phyloP scores from a whole-genome alignment of 2,113 vertebrate species.

The Thunnus maccoyii region DNA sequence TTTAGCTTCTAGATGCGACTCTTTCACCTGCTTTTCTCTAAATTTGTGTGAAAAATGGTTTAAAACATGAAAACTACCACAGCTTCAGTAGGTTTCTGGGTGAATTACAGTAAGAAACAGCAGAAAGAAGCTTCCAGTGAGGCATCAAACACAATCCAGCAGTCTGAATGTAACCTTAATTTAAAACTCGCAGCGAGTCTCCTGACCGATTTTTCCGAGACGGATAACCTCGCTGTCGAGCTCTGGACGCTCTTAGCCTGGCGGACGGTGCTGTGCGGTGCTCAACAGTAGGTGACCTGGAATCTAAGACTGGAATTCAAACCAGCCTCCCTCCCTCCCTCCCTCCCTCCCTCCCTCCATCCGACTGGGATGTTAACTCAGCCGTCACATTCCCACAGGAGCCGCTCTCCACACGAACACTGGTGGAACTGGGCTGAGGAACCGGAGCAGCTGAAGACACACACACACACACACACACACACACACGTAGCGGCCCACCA shows the following conservation, averaged over 20 bases:
- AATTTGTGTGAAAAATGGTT: too few species aligned
- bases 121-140: not conserved
- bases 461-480: constrained; percentile 29
- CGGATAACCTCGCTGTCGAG: not conserved
- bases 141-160: too few species aligned
- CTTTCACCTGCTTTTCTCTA: too few species aligned
- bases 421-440: constrained; percentile 60
- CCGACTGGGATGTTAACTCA: constrained; percentile 43
- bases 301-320: constrained; percentile 45
- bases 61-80: too few species aligned
- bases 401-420: constrained; percentile 30
- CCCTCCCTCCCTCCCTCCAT: not conserved
- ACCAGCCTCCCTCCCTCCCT: not conserved
- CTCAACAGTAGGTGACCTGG: constrained; percentile 55
- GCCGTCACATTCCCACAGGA: constrained; percentile 37
- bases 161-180: constrained; percentile 14
- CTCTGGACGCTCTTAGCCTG: not conserved
- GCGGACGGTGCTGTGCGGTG: too few species aligned
- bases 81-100: not conserved
- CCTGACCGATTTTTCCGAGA: constrained; percentile 24
- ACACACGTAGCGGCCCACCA: constrained; percentile 3
- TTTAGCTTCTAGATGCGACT: too few species aligned
- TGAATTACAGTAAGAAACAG: not conserved
- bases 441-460: constrained; percentile 62
- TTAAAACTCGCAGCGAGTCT: not conserved